Evolutionary conservation across 1,140 invertebrate species (phyloP).

Genomic region (Samia ricini): DNA sequence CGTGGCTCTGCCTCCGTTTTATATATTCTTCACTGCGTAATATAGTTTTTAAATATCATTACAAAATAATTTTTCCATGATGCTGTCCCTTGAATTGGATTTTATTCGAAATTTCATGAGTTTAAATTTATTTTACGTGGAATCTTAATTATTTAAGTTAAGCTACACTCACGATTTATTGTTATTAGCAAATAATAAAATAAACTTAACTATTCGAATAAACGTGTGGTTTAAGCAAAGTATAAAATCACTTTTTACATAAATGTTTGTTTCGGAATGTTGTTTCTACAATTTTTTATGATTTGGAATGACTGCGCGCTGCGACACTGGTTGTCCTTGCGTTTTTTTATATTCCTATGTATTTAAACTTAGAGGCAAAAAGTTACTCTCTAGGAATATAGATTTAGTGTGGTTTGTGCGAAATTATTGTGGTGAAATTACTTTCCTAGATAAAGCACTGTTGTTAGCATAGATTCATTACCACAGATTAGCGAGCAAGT

Average conservation of each 20-base stretch:
- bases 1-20: too few relatives aligned
- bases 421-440: background rate
- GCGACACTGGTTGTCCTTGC: background rate
- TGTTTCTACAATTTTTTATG: background rate
- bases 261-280: background rate
- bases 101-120: too few relatives aligned
- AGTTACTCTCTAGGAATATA: background rate
- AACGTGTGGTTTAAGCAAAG: background rate
- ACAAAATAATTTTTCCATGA: too few relatives aligned
- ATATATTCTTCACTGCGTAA: too few relatives aligned
- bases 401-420: background rate
- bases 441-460: background rate
- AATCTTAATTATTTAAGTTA: too few relatives aligned
- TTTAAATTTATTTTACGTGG: too few relatives aligned
- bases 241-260: background rate
- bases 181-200: background rate
- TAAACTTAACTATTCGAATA: background rate
- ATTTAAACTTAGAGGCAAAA: background rate
- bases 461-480: background rate
- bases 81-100: too few relatives aligned
- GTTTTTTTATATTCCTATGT: background rate
- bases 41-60: too few relatives aligned
- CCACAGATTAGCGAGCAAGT: too few relatives aligned
- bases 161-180: too few relatives aligned
- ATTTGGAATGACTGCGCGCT: background rate